phyloP scores from a whole-genome alignment of 2,113 vertebrate species.

The Thunnus maccoyii region DNA sequence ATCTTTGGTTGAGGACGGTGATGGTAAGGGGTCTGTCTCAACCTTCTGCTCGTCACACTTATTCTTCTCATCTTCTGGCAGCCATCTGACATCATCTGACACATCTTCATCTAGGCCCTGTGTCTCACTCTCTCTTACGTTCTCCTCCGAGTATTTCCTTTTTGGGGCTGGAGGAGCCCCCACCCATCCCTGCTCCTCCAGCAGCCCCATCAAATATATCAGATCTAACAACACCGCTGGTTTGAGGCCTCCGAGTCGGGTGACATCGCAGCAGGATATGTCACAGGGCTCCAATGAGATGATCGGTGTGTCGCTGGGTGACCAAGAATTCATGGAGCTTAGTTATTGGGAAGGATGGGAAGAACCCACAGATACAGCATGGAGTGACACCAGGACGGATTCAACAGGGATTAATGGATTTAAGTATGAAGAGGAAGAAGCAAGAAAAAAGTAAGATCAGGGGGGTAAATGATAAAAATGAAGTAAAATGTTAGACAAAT shows the following conservation, averaged over 20 bases:
- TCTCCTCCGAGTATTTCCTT: conserved; percentile 66
- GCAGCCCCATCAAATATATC: conserved; percentile 84
- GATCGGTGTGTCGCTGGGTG: conserved; percentile 88
- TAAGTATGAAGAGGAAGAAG: conserved; percentile 68
- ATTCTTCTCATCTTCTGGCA: conserved; percentile 56
- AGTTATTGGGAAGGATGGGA: conserved; percentile 82
- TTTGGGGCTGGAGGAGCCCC: conserved; percentile 40
- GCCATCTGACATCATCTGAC: conserved; percentile 57
- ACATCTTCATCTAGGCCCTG: conserved; percentile 77
- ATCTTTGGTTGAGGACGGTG: conserved; percentile 47
- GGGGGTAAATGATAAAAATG: conserved; percentile 65
- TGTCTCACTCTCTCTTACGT: conserved; percentile 54
- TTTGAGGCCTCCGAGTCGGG: conserved; percentile 81
- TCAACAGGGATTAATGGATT: conserved; percentile 72
- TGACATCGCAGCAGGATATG: conserved; percentile 78
- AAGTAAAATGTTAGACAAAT: conserved; percentile 70
- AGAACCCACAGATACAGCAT: conserved; percentile 81
- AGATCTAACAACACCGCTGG: conserved; percentile 84
- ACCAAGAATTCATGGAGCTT: conserved; percentile 91
- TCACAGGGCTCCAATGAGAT: conserved; percentile 85
- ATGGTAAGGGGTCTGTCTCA: conserved; percentile 44
- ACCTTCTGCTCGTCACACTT: conserved; percentile 54
- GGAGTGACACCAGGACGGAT: conserved; percentile 76
- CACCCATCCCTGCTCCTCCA: conserved; percentile 81
- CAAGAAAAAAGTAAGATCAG: conserved; percentile 76